A percentile compares a stretch with the other conserved stretches of the same genome.
Evolutionary conservation across 1,140 invertebrate genomes (phyloP).

Genomic region (Phenacoccus solenopsis): DNA sequence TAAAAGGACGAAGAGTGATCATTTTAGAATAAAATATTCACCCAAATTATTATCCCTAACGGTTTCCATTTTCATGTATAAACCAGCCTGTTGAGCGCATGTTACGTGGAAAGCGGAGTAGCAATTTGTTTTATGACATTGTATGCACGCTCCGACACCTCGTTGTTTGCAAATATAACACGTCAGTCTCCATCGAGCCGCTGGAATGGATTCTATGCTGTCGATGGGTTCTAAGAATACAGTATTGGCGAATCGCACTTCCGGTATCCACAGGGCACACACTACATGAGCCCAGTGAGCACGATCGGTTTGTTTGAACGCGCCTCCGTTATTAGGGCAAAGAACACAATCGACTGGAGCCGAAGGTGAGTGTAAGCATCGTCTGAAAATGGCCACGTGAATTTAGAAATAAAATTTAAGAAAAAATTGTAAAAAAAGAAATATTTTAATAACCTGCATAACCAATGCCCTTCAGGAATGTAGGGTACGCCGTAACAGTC

Average conservation of each 20-base stretch:
- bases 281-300: constrained; percentile 96
- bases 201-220: constrained; percentile 88
- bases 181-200: constrained; percentile 84
- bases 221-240: constrained; percentile 96
- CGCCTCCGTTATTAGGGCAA: constrained; percentile 95
- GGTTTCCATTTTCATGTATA: constrained; percentile 92
- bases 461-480: constrained; percentile 97
- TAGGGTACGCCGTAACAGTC: constrained; percentile 99
- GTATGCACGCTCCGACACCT: constrained; percentile 90
- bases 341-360: constrained; percentile 90
- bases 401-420: constrained; percentile 7
- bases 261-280: constrained; percentile 97
- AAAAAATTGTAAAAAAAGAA: neutral
- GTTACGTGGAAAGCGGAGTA: constrained; percentile 97
- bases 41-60: constrained; percentile 44
- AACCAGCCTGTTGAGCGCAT: constrained; percentile 91
- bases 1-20: too few relatives aligned
- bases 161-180: constrained; percentile 95
- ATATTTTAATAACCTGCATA: constrained; percentile 52
- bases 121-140: constrained; percentile 92
- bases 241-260: constrained; percentile 94
- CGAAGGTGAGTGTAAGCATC: constrained; percentile 90
- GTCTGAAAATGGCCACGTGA: constrained; percentile 21
- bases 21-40: too few relatives aligned
- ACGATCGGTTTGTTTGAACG: constrained; percentile 96